Base-by-base conservation (phyloP, 2,888 invertebrate species). In the Hypomecis atomaria region DNA sequence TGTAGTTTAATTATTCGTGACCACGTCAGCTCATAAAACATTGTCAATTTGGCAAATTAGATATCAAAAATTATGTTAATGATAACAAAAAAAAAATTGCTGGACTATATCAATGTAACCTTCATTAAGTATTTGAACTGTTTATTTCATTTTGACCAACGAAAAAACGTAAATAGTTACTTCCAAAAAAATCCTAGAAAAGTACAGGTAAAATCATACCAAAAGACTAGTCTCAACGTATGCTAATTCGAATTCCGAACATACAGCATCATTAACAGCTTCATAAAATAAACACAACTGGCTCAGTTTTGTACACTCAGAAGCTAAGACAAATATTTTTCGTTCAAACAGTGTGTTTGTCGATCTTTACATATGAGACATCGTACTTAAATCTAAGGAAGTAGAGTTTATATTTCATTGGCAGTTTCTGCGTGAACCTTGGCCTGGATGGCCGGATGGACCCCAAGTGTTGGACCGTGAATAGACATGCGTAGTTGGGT, bases 391-490 rank as follows among this genome's bases (percentile, higher is more conserved):
- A 43, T 37, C 13, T 23, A 59, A 37, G 5, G 6, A 4, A 5
- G 36, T 60, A 62, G 37, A 45, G 62, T 45, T 40, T 9, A 58
- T 45, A 40, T 43, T 63, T 38, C 13, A 49, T 8, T 1, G 49
- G 50, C 44, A 49, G 44, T 44, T 47, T 34, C 37, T 23, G 33
- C 11, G n/a, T 5, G 9, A 48, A 9, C 63, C 63, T 63, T 63
- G 63, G 58, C 63, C 63, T 52, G 52, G 33, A 40, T 52, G 38
- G 13, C 37, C 36, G 40, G n/a, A 47, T 58, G 54, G 47, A 23
- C 13, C 33, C 44, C 50, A 53, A 53, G 57, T 62, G 62, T 62
- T 45, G 62, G 53, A 53, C 56, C 62, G 62, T 62, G 52, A 52
- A 52, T 40, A 45, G 38, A 3, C 36, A 49, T 33, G 59, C 40